phyloP scores from a whole-genome alignment of 2,888 invertebrate genomes.

The Leucophenga maculata region DNA sequence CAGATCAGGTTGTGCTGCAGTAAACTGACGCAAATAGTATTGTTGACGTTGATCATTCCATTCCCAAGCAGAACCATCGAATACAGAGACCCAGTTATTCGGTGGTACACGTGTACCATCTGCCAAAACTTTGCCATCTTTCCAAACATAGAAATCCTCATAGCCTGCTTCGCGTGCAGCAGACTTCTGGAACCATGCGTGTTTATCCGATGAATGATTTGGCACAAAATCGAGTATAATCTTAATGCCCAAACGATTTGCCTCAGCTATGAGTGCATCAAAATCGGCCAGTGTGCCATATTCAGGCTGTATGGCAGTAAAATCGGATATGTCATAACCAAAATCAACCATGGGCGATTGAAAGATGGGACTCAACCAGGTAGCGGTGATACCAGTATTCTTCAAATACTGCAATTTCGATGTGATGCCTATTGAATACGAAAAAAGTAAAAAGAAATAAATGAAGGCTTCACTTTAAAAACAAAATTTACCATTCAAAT shows the following conservation, averaged over 20 bases:
- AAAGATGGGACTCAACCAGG: slow-evolving; percentile 80
- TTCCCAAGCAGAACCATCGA: slow-evolving; percentile 81
- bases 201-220: slow-evolving; percentile 80
- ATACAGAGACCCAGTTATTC: slow-evolving; percentile 81
- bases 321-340: slow-evolving; percentile 83
- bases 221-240: slow-evolving; percentile 78
- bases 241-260: slow-evolving; percentile 62
- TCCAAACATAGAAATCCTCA: slow-evolving; percentile 81
- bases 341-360: slow-evolving; percentile 79
- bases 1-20: slow-evolving; percentile 82
- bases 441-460: not conserved
- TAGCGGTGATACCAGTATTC: slow-evolving; percentile 77
- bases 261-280: slow-evolving; percentile 75
- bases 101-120: slow-evolving; percentile 72
- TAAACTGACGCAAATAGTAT: slow-evolving; percentile 86
- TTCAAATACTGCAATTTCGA: slow-evolving; percentile 76
- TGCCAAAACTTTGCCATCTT: slow-evolving; percentile 69
- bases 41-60: slow-evolving; percentile 78
- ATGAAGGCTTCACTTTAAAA: not conserved
- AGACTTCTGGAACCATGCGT: slow-evolving; percentile 83
- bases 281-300: slow-evolving; percentile 82
- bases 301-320: slow-evolving; percentile 77
- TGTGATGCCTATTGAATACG: slow-evolving; percentile 29
- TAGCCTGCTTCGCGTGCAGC: slow-evolving; percentile 76
- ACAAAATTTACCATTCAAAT: slow-evolving; percentile 73